Conservation (phyloP, 2,797 vertebrate genomes). For the Hephaestus fuliginosus region DNA sequence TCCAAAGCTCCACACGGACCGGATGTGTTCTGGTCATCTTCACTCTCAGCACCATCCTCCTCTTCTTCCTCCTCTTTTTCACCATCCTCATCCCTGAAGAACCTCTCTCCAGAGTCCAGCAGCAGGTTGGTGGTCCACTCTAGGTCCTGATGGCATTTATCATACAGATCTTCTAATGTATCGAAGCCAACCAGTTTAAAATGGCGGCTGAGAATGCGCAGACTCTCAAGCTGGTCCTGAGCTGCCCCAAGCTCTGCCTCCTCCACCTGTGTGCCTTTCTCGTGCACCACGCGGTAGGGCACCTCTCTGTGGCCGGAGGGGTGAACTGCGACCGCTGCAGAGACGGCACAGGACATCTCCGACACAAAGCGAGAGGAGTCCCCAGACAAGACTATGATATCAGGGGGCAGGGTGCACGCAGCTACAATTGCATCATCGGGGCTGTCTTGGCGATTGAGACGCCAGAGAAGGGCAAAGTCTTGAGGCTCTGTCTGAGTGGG, state of each 20-base stretch:
- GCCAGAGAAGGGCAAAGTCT: conserved; percentile 94
- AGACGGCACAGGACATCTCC: conserved; percentile 57
- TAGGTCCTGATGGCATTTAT: conserved; percentile 95
- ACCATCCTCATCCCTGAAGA: conserved; percentile 86
- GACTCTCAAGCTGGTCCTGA: conserved; percentile 88
- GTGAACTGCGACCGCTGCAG: conserved; percentile 58
- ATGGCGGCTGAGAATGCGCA: conserved; percentile 90
- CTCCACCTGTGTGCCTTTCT: conserved; percentile 95
- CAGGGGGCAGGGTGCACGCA: conserved; percentile 43
- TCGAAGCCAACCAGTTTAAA: conserved; percentile 93
- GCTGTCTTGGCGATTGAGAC: conserved; percentile 83
- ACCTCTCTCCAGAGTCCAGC: conserved; percentile 94
- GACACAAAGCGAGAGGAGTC: conserved; percentile 87
- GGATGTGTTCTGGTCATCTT: conserved; percentile 27
- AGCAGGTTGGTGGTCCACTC: conserved; percentile 96
- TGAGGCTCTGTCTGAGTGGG: conserved; percentile 90
- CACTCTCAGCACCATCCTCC: not conserved
- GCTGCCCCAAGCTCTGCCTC: conserved; percentile 88
- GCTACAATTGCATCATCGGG: not conserved
- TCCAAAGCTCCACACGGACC: conserved; percentile 17
- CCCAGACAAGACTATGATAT: conserved; percentile 83
- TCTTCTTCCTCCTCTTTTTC: conserved; percentile 44
- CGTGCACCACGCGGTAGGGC: conserved; percentile 90
- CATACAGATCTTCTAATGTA: conserved; percentile 94
- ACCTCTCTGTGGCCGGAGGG: conserved; percentile 82